Evolutionary conservation across 2,113 vertebrate genomes (phyloP).

Genomic region (Mixornis gularis): DNA sequence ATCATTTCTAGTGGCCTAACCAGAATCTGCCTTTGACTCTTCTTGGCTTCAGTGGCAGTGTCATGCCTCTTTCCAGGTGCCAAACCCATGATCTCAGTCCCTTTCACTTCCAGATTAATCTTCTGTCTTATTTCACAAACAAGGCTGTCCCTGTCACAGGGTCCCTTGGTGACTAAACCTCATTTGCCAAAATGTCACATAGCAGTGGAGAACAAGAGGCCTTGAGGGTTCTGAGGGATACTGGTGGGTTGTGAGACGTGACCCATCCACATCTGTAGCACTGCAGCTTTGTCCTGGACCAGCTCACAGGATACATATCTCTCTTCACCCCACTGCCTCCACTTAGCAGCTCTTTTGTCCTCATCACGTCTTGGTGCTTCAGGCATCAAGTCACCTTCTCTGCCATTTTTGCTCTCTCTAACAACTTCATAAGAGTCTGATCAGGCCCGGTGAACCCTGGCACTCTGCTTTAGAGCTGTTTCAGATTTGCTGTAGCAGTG

Average conservation of each 20-base stretch:
- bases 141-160: neutral
- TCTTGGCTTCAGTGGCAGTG: neutral
- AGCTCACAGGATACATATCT: neutral
- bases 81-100: rapidly evolving
- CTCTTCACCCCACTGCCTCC: neutral
- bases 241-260: neutral
- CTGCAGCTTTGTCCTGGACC: neutral
- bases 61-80: neutral
- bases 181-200: neutral
- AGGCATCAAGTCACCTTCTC: neutral
- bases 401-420: neutral
- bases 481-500: neutral
- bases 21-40: neutral
- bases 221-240: neutral
- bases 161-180: neutral
- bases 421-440: neutral
- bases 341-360: neutral
- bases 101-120: neutral
- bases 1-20: neutral
- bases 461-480: neutral
- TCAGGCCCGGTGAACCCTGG: neutral
- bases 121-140: neutral
- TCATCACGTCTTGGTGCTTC: neutral
- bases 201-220: neutral
- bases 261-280: neutral